Conservation (phyloP, 2,888 invertebrate species). For the Cryptophagus acutangulus region DNA sequence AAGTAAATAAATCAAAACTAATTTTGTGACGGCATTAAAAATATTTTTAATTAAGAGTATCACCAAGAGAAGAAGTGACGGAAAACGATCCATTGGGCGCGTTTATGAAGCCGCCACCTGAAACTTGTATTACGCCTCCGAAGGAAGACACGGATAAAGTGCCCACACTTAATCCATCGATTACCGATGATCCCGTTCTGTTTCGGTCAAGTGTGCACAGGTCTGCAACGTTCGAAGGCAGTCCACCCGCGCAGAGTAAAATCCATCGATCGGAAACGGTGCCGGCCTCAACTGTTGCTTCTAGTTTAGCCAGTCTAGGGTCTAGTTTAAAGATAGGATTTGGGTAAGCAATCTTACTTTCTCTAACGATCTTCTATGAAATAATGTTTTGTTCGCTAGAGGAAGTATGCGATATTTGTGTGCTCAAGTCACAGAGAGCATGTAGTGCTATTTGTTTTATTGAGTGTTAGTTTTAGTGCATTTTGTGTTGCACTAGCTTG, state of each 20-base stretch:
- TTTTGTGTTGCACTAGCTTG: slow-evolving; percentile 24
- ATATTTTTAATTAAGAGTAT: slow-evolving; percentile 49
- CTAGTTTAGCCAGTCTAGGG: slow-evolving; percentile 73
- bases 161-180: slow-evolving; percentile 39
- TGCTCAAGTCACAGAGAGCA: too few species aligned
- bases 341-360: slow-evolving; percentile 59
- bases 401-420: too few species aligned
- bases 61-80: slow-evolving; percentile 79
- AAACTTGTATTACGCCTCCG: slow-evolving; percentile 27
- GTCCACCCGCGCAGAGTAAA: slow-evolving; percentile 45
- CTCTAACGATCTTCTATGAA: too few species aligned
- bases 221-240: slow-evolving; percentile 55
- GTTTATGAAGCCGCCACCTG: slow-evolving; percentile 48
- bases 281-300: slow-evolving; percentile 67
- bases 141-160: slow-evolving; percentile 31
- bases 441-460: slow-evolving; percentile 6
- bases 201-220: slow-evolving; percentile 52
- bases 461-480: too few species aligned
- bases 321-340: slow-evolving; percentile 81
- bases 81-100: slow-evolving; percentile 91
- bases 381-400: too few species aligned
- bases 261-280: slow-evolving; percentile 71
- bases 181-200: slow-evolving; percentile 64
- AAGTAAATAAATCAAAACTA: slow-evolving; percentile 45
- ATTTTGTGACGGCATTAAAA: slow-evolving; percentile 1